Percentiles rank a stretch among this genome's conserved stretches.
phyloP scores from a whole-genome alignment of 1,140 invertebrate genomes.

The Drosophila virilis region DNA sequence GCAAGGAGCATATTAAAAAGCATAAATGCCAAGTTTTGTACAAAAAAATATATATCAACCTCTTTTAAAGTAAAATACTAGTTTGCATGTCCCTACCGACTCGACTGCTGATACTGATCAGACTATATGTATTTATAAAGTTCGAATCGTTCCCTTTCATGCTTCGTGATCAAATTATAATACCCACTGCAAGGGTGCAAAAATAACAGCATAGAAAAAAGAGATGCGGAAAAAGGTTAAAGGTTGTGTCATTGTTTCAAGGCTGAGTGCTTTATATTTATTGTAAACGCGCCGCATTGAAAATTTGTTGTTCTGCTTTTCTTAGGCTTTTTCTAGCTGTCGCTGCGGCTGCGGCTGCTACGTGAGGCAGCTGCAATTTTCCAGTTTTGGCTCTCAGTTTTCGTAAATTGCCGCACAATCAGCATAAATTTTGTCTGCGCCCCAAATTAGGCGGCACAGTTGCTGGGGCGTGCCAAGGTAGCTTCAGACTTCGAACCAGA shows the following conservation, averaged over 20 bases:
- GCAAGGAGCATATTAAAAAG: no score
- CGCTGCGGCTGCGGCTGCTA: conserved; percentile 22
- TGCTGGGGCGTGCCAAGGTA: conserved; percentile 43
- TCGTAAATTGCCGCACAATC: conserved; percentile 79
- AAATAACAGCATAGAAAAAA: neutral
- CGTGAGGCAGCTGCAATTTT: conserved; percentile 62
- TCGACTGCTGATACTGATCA: no score
- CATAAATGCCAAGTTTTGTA: no score
- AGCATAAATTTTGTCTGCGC: conserved; percentile 74
- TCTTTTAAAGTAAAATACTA: no score
- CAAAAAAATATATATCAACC: no score
- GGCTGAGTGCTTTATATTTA: conserved; percentile 67
- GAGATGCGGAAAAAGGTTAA: conserved; percentile 44
- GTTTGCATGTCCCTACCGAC: no score
- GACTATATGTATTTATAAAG: no score
- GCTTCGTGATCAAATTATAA: no score
- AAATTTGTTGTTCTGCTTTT: conserved; percentile 49
- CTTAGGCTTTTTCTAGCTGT: conserved; percentile 28
- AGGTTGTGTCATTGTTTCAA: conserved; percentile 60
- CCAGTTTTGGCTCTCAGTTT: conserved; percentile 60
- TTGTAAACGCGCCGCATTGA: conserved; percentile 34
- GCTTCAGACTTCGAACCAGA: neutral
- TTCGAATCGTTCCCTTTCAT: no score
- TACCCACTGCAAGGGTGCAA: no score
- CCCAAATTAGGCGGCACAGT: conserved; percentile 44